phyloP scores from a whole-genome alignment of 2,797 vertebrate species.

The Philypnodon macrostomus region DNA sequence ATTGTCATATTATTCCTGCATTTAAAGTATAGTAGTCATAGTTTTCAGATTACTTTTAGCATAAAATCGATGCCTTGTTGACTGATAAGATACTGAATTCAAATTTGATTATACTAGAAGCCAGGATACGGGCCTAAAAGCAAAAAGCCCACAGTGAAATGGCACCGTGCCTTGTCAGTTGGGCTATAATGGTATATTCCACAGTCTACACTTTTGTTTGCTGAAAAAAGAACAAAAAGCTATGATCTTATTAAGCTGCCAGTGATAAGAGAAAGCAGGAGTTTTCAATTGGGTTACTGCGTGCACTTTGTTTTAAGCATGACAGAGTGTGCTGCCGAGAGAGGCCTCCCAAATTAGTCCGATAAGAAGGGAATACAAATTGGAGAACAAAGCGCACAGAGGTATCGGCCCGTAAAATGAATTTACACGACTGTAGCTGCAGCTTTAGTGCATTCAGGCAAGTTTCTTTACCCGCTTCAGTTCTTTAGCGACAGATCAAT shows the following conservation, averaged over 20 bases:
- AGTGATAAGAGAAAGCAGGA: slow-evolving; percentile 30
- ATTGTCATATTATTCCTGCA: slow-evolving; percentile 4
- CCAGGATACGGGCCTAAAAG: slow-evolving; percentile 22
- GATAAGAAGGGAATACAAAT: slow-evolving; percentile 21
- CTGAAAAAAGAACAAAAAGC: slow-evolving; percentile 29
- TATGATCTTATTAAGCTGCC: slow-evolving; percentile 21
- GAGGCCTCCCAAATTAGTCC: slow-evolving; percentile 30
- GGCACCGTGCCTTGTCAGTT: slow-evolving; percentile 8
- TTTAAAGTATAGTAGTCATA: background rate
- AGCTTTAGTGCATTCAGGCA: background rate
- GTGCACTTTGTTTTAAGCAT: slow-evolving; percentile 23
- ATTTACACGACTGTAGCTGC: slow-evolving; percentile 8
- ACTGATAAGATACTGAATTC: background rate
- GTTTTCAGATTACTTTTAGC: background rate
- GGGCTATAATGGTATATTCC: slow-evolving; percentile 17
- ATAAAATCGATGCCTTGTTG: background rate
- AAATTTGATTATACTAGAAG: slow-evolving; percentile 16
- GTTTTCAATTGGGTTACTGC: slow-evolving; percentile 20
- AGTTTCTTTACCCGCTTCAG: slow-evolving; percentile 10
- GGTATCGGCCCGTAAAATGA: background rate
- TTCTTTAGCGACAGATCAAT: background rate
- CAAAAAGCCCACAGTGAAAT: background rate
- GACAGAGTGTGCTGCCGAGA: slow-evolving; percentile 5
- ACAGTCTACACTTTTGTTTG: slow-evolving; percentile 22
- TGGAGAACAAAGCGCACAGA: slow-evolving; percentile 14